Conservation (phyloP, 2,113 vertebrate species). For the Eubucco bourcierii region DNA sequence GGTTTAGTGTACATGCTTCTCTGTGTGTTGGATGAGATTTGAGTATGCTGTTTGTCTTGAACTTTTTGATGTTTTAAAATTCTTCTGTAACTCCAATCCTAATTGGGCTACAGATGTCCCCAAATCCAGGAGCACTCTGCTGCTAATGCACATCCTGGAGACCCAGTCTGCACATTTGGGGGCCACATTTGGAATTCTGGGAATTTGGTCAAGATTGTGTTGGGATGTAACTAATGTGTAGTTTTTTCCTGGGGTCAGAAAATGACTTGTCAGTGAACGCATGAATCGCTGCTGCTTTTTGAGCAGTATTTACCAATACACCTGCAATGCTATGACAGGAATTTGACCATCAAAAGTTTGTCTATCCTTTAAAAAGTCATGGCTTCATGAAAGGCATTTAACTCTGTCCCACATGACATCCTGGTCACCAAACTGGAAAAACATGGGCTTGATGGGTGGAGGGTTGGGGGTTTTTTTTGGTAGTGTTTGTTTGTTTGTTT, state of each 20-base stretch:
- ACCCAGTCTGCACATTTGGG: not conserved
- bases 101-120: not conserved
- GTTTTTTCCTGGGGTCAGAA: not conserved
- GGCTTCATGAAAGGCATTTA: not conserved
- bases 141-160: rapidly evolving
- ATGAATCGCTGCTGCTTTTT: not conserved
- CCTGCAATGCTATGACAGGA: not conserved
- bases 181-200: not conserved
- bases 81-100: not conserved
- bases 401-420: no score
- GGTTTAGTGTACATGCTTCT: not conserved
- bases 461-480: no score
- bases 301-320: not conserved
- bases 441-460: no score
- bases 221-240: not conserved
- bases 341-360: not conserved
- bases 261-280: not conserved
- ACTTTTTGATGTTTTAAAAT: not conserved
- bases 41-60: not conserved
- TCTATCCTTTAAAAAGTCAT: not conserved
- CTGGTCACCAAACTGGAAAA: no score
- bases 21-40: rapidly evolving
- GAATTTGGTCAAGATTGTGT: not conserved
- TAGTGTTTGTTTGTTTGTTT: no score
- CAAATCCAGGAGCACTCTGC: not conserved